Evolutionary conservation across 2,113 vertebrate species (phyloP).

Genomic region (Ariopsis seemanni): DNA sequence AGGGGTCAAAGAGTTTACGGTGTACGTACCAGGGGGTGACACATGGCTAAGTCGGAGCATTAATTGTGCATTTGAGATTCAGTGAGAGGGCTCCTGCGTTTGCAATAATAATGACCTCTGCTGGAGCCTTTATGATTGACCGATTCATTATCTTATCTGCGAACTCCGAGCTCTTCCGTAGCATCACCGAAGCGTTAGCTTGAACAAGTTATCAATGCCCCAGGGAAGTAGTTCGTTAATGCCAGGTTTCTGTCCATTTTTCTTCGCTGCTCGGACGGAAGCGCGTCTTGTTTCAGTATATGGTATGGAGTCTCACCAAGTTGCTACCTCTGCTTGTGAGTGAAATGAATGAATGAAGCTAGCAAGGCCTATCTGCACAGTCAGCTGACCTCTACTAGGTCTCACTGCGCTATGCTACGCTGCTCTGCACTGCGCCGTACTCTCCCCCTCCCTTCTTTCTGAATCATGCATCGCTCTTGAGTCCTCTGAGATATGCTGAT

Average conservation of each 20-base stretch:
- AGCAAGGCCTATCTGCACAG: conserved; percentile 31
- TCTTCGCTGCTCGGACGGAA: background rate
- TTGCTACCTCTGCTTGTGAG: background rate
- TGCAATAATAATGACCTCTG: conserved; percentile 18
- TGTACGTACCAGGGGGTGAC: conserved; percentile 3
- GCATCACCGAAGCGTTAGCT: background rate
- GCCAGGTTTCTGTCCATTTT: background rate
- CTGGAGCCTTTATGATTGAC: conserved; percentile 12
- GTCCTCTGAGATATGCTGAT: conserved; percentile 52
- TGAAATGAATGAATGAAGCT: conserved; percentile 14
- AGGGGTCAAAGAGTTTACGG: conserved; percentile 11
- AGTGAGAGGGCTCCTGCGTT: background rate
- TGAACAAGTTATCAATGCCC: background rate
- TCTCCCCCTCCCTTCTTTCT: background rate
- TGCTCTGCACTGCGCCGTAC: conserved; percentile 16
- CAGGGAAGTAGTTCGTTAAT: background rate
- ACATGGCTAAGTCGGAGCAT: conserved; percentile 7
- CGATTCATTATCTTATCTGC: conserved; percentile 27
- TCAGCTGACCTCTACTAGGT: conserved; percentile 47
- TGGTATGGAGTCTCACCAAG: background rate
- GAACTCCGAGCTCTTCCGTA: background rate
- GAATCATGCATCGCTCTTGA: conserved; percentile 2
- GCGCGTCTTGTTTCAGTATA: background rate
- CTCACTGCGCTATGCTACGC: conserved; percentile 19
- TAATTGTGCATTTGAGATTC: conserved; percentile 34